Evolutionary conservation across 2,888 invertebrate genomes (phyloP), one percentile per base, ranked within the genome.

Genomic region (Timema podura): DNA sequence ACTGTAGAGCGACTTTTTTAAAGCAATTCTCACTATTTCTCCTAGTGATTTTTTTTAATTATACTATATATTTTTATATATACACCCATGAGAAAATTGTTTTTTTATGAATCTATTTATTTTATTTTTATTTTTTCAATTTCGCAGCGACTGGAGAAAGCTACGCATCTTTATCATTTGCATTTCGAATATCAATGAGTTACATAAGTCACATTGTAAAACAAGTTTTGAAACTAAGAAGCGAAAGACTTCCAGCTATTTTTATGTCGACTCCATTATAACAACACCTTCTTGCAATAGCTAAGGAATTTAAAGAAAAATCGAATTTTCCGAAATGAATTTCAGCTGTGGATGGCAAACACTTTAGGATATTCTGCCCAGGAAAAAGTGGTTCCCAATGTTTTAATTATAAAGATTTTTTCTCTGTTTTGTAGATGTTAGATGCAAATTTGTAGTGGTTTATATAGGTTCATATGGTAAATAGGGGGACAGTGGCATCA

Each of bases 191-290:
- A 16, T 30, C 61, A 61, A 6, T 5, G 45, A 61, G 61, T 13
- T 61, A 61, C 44, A 30, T 61, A 61, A 61, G 30, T 61, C 3
- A 13, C 8, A 30, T 61, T 61, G 61, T 61, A 13, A 16, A 61
- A 30, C 44, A 61, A 61, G 61, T 61, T 2, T 61, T 13, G 1
- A 6, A 6, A 61, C 30, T 61, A 61, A 16, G 61, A 30, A 61
- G 61, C 45, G 44, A 61, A 44, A 61, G 6, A 61, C 44, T 61
- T 61, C 30, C 30, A 61, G 2, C 9, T 11, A 44, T 61, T 15
- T 61, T 61, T 2, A 61, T 61, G 61, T 9, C 44, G 6, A 15
- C 30, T 61, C 30, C 61, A 61, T 45, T 45, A 3, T 30, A 5
- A 61, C 0, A 30, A 61, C 61, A 44, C 44, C 61, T 16, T 61